Conservation (phyloP, 2,797 vertebrate species). For the Pitangus sulphuratus region DNA sequence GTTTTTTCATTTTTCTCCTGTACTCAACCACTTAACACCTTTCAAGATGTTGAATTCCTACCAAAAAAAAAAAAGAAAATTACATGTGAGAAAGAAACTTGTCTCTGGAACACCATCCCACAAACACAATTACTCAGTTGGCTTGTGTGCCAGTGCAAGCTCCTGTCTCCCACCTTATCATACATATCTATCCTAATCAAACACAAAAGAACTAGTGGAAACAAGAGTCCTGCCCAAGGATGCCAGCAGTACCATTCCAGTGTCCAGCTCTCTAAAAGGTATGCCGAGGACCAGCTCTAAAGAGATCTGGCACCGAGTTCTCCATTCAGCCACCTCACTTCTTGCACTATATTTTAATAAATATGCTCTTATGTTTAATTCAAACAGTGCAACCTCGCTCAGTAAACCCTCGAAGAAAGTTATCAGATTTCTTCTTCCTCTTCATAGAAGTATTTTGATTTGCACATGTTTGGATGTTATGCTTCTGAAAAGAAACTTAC, state of each 20-base stretch:
- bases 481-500: background rate
- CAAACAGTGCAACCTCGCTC: background rate
- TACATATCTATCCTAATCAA: background rate
- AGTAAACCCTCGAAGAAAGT: background rate
- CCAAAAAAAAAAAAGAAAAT: background rate
- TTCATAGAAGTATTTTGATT: background rate
- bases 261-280: background rate
- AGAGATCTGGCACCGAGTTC: background rate
- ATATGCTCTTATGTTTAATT: background rate
- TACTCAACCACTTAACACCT: background rate
- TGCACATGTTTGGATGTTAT: background rate
- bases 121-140: background rate
- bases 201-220: background rate
- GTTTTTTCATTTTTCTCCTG: background rate
- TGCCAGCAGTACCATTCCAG: background rate
- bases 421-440: background rate
- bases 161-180: background rate
- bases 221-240: background rate
- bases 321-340: background rate
- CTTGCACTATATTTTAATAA: background rate
- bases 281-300: background rate
- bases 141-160: background rate
- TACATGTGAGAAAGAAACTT: rapidly evolving
- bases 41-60: background rate
- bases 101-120: background rate